Evolutionary conservation across 2,888 invertebrate species (phyloP).

Genomic region (Embidobia sp.): DNA sequence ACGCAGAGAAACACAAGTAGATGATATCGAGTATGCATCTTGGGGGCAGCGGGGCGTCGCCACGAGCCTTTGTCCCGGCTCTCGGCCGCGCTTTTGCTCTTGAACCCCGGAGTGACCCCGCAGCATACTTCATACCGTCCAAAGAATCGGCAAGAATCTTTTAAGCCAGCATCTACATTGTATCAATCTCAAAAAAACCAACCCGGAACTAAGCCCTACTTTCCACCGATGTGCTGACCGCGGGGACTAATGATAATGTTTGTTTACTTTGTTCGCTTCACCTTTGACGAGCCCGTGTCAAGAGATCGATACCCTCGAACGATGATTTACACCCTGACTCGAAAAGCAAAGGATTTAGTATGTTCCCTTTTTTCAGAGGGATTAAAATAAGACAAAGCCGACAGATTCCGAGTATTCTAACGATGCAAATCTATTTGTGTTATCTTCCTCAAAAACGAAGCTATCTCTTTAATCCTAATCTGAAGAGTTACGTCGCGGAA

Average conservation of each 20-base stretch:
- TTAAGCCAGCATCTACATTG: slow-evolving; percentile 61
- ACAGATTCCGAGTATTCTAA: no score
- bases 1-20: slow-evolving; percentile 79
- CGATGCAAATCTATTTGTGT: no score
- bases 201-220: slow-evolving; percentile 60
- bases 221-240: slow-evolving; percentile 29
- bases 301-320: not conserved
- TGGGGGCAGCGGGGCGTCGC: slow-evolving; percentile 77
- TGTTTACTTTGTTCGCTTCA: slow-evolving; percentile 35
- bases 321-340: not conserved
- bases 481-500: no score
- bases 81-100: slow-evolving; percentile 72
- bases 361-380: not conserved
- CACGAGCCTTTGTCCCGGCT: slow-evolving; percentile 75
- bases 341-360: not conserved
- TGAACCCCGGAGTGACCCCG: slow-evolving; percentile 69
- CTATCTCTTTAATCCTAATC: no score
- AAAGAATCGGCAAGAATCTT: slow-evolving; percentile 63
- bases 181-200: slow-evolving; percentile 64
- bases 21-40: slow-evolving; percentile 80
- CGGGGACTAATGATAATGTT: slow-evolving; percentile 54
- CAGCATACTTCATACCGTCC: slow-evolving; percentile 66
- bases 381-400: no score
- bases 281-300: slow-evolving; percentile 24
- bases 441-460: no score